phyloP scores from a whole-genome alignment of 2,888 invertebrate species.

The Agonopterix alstromeriana region DNA sequence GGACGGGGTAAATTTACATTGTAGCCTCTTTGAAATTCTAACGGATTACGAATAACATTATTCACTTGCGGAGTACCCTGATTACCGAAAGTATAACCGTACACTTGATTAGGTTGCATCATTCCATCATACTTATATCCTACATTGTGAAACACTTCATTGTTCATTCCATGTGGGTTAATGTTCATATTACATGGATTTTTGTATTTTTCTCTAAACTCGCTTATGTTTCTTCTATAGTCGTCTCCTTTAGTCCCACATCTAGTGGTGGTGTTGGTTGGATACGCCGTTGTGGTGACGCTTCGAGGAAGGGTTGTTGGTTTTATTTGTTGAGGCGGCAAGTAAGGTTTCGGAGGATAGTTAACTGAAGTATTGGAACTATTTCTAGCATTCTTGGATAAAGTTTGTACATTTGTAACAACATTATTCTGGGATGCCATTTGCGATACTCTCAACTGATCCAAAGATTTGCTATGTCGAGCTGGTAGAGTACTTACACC shows the following conservation, averaged over 20 bases:
- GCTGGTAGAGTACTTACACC: conserved; percentile 79
- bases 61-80: conserved; percentile 71
- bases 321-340: conserved; percentile 56
- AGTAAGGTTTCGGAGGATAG: conserved; percentile 67
- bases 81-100: conserved; percentile 73
- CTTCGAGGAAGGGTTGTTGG: conserved; percentile 71
- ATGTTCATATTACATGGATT: conserved; percentile 65
- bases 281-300: conserved; percentile 63
- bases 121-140: conserved; percentile 63
- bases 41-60: conserved; percentile 72
- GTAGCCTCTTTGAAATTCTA: conserved; percentile 76
- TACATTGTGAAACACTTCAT: conserved; percentile 66
- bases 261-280: conserved; percentile 61
- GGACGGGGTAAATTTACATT: conserved; percentile 76
- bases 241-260: conserved; percentile 68
- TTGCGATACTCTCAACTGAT: conserved; percentile 81
- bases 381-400: conserved; percentile 52
- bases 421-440: conserved; percentile 30
- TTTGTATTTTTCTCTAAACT: conserved; percentile 80
- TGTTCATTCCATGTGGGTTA: conserved; percentile 48
- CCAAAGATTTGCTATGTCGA: conserved; percentile 88
- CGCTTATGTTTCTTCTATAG: conserved; percentile 77
- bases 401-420: conserved; percentile 42
- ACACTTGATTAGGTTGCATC: conserved; percentile 62
- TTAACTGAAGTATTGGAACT: conserved; percentile 61